Conservation (phyloP, 2,113 vertebrate species). For the Seriola aureovittata region DNA sequence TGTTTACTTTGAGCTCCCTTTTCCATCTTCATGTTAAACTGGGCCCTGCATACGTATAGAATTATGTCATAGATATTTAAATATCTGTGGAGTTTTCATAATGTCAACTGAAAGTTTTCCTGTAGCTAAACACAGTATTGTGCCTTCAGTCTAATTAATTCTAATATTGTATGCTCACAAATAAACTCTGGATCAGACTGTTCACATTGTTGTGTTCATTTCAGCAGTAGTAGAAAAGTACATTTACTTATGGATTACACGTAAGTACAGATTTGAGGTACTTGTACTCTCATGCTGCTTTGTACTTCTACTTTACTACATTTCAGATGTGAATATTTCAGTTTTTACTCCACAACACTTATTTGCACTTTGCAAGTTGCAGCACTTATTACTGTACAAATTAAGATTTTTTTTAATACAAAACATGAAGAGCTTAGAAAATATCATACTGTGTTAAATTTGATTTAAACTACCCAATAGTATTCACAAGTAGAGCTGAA, state of each 20-base stretch:
- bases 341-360: background rate
- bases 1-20: slow-evolving; percentile 44
- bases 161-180: slow-evolving; percentile 36
- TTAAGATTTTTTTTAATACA: background rate
- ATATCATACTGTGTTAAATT: too few species aligned
- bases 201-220: slow-evolving; percentile 8
- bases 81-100: slow-evolving; percentile 18
- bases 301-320: background rate
- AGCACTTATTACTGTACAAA: too few species aligned
- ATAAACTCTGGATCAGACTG: slow-evolving; percentile 66
- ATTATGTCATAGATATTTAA: slow-evolving; percentile 10
- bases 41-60: background rate
- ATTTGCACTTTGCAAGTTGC: background rate
- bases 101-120: background rate
- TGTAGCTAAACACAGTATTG: slow-evolving; percentile 37
- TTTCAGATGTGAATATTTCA: background rate
- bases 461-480: too few species aligned
- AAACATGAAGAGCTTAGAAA: background rate
- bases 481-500: too few species aligned
- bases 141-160: slow-evolving; percentile 62
- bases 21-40: slow-evolving; percentile 1
- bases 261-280: background rate
- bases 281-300: background rate
- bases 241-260: background rate
- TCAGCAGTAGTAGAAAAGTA: background rate